Percentiles rank a stretch among this genome's conserved stretches.
Conservation (phyloP, 2,113 vertebrate genomes). For the Bos javanicus region DNA sequence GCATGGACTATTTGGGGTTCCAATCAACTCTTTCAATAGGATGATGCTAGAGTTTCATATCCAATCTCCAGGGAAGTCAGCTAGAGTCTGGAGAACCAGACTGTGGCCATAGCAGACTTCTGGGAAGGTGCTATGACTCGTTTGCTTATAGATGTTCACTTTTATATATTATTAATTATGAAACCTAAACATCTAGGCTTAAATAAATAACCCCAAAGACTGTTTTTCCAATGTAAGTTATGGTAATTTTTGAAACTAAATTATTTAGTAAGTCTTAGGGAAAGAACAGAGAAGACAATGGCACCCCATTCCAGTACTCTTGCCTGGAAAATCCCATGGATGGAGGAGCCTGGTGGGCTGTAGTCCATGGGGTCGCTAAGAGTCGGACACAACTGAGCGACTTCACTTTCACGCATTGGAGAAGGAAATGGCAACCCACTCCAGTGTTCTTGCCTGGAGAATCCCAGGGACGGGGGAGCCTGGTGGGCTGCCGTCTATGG, state of each 20-base stretch:
- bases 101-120: neutral
- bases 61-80: neutral
- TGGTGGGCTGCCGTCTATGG: no score
- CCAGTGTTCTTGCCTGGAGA: no score
- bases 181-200: neutral
- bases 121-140: neutral
- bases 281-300: no score
- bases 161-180: neutral
- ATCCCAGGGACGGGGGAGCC: no score
- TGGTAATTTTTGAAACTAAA: neutral
- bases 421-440: no score
- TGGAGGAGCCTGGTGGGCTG: no score
- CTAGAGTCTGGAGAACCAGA: neutral
- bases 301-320: no score
- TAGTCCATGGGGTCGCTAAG: no score
- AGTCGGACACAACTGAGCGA: no score
- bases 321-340: no score
- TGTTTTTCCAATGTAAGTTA: slow-evolving; percentile 3
- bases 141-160: neutral
- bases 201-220: neutral
- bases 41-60: neutral
- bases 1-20: neutral
- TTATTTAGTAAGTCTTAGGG: neutral
- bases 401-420: no score
- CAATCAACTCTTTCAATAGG: neutral